phyloP scores from a whole-genome alignment of 2,797 vertebrate genomes.

The Mallotus villosus region DNA sequence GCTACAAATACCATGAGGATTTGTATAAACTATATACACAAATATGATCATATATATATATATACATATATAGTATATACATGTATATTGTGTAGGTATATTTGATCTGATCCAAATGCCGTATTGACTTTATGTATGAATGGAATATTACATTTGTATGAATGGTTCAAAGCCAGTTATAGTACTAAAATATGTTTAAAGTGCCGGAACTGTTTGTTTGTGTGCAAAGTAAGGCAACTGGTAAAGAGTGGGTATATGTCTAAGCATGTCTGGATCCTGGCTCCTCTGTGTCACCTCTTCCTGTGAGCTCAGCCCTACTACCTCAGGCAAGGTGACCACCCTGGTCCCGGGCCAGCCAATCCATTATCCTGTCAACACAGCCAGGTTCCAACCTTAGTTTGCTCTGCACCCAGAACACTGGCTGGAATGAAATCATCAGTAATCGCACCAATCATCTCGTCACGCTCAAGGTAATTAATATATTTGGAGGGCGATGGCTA shows the following conservation, averaged over 20 bases:
- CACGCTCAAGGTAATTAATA: slow-evolving; percentile 99
- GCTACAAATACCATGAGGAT: not conserved
- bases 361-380: slow-evolving; percentile 89
- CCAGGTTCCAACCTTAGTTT: slow-evolving; percentile 82
- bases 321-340: slow-evolving; percentile 88
- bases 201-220: not conserved
- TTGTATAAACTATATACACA: not conserved
- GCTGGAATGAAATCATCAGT: slow-evolving; percentile 94
- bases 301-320: slow-evolving; percentile 42
- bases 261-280: slow-evolving; percentile 31
- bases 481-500: slow-evolving; percentile 88
- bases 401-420: slow-evolving; percentile 84
- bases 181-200: not conserved
- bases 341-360: slow-evolving; percentile 79
- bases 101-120: too few species aligned
- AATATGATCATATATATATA: too few species aligned
- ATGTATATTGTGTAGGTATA: too few species aligned
- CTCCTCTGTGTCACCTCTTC: slow-evolving; percentile 69
- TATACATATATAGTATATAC: too few species aligned
- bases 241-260: not conserved
- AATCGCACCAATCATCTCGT: slow-evolving; percentile 94
- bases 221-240: not conserved
- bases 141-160: too few species aligned
- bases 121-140: too few species aligned
- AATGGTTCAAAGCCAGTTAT: not conserved